Evolutionary conservation across 2,113 vertebrate genomes (phyloP), one percentile per base, ranked within the genome.

Genomic region (Hymenochirus boettgeri): DNA sequence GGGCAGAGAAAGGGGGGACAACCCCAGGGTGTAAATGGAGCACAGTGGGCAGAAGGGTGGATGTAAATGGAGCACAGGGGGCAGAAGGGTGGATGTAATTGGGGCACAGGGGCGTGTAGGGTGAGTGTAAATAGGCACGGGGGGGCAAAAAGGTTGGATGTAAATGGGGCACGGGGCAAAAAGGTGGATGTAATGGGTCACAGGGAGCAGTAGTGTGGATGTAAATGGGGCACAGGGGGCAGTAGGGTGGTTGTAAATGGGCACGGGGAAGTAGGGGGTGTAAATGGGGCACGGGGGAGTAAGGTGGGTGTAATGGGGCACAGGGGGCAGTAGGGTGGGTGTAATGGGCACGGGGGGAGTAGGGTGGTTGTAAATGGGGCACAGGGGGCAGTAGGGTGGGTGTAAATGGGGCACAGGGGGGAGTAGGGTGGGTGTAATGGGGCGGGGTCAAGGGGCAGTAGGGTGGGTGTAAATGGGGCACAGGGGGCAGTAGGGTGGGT

Each of bases 111-210:
- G 46, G 2, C 8, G 18, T 4, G 13, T 17, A n/a, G 39, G 46
- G 39, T 17, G 18, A 17, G 39, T 5, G 18, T 6, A n/a, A 45
- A 3, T 17, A n/a, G 13, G 69, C 70, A 42, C 59, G 70, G 23
- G 70, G 54, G 72, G 62, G 46, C 21, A 42, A 54, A 52, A 23
- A 27, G 53, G 55, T n/a, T 71, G 62, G 58, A 71, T 61, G 33
- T 22, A 51, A 15, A 9, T 25, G 23, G 45, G 57, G 33, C 9
- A 18, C 8, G 25, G 35, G 25, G 47, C 17, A 18, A 23, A 8
- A 26, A 10, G 5, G 19, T 17, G 17, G 9, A 7, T 3, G 46
- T 7, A 12, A 21, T 17, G 10, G 19, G 18, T n/a, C n/a, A n/a
- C n/a, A n/a, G n/a, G n/a, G n/a, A n/a, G n/a, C n/a, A n/a, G n/a